Conservation (phyloP, 2,888 invertebrate genomes). For the Mechanitis messenoides region DNA sequence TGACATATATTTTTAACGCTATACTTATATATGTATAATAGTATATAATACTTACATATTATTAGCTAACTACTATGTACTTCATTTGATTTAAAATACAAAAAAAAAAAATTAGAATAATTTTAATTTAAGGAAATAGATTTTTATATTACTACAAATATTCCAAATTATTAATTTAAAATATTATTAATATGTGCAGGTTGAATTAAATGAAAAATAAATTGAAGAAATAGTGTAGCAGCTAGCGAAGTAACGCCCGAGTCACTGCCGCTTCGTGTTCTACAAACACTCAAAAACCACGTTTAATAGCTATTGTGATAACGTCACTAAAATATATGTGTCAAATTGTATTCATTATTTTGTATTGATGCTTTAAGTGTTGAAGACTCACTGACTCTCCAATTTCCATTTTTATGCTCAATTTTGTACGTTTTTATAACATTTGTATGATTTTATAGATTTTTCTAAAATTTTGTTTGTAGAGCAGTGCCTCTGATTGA, state of each 20-base stretch:
- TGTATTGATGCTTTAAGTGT: slow-evolving; percentile 3
- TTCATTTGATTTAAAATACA: too few species aligned
- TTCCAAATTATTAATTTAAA: too few species aligned
- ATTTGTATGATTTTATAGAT: background rate
- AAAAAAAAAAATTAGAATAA: too few species aligned
- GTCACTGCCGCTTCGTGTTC: slow-evolving; percentile 6
- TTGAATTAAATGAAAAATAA: slow-evolving; percentile 2
- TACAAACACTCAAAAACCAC: too few species aligned
- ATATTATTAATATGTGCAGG: background rate
- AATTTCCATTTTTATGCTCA: slow-evolving; percentile 6
- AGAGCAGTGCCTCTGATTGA: background rate
- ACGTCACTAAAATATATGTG: background rate
- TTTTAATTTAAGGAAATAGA: too few species aligned
- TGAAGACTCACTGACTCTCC: background rate
- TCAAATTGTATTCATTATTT: background rate
- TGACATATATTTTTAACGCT: too few species aligned
- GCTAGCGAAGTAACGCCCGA: slow-evolving; percentile 2
- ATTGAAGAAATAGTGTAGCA: background rate
- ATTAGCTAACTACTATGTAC: too few species aligned
- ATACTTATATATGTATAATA: too few species aligned
- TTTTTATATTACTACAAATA: too few species aligned
- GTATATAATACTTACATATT: too few species aligned
- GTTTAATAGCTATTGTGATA: background rate
- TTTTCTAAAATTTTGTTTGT: too few species aligned
- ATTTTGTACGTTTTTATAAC: background rate